phyloP scores from a whole-genome alignment of 2,113 vertebrate genomes.

The Dascyllus trimaculatus region DNA sequence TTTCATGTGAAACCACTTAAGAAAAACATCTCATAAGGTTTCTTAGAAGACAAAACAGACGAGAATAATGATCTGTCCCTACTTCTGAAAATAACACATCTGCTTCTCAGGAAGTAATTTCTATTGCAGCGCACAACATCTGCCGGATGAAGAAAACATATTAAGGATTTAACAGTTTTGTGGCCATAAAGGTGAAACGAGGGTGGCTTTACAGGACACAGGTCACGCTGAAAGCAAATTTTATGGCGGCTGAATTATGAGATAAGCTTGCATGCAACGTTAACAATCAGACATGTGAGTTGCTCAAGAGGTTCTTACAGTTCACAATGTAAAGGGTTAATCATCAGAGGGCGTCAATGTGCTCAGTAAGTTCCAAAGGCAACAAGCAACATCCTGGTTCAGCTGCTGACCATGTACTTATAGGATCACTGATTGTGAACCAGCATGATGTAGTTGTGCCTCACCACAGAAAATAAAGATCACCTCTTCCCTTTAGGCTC shows the following conservation, averaged over 20 bases:
- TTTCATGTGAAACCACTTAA: not conserved
- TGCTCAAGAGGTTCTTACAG: too few relatives aligned
- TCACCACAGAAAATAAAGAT: not conserved
- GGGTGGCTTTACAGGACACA: too few relatives aligned
- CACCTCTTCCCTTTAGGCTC: not conserved
- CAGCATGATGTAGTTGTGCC: not conserved
- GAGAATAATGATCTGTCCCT: not conserved
- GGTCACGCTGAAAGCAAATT: too few relatives aligned
- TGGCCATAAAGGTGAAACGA: too few relatives aligned
- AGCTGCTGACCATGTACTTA: not conserved
- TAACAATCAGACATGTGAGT: too few relatives aligned
- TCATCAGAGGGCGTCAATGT: not conserved
- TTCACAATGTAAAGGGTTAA: not conserved
- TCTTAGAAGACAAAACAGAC: not conserved
- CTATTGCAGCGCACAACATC: not conserved
- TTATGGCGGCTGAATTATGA: too few relatives aligned
- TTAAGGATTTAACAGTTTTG: not conserved
- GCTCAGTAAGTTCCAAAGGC: not conserved
- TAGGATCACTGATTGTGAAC: too few relatives aligned
- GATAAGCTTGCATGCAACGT: too few relatives aligned
- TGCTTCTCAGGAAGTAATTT: not conserved
- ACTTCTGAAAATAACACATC: too few relatives aligned
- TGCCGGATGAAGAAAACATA: not conserved
- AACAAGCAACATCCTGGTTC: not conserved
- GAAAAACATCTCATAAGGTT: not conserved